These are phyloP conservation scores for Albula glossodonta DNA, from an alignment of 2,113 vertebrate species.

Conservation along the genomic window DNA sequence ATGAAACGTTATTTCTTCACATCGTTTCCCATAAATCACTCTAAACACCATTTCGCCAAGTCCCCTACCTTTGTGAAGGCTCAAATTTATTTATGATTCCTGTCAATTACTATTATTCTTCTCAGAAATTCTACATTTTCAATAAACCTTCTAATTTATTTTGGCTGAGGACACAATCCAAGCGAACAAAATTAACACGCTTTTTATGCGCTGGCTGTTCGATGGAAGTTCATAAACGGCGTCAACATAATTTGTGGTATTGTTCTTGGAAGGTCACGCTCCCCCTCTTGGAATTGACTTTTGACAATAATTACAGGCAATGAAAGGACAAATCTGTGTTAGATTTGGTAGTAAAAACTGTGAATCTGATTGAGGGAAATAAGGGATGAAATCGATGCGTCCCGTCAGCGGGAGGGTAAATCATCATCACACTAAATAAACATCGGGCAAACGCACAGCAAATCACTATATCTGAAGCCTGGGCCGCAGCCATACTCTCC, in stretches of 20 bases:
- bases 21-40: neutral
- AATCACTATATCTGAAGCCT: neutral
- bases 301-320: constrained; percentile 26
- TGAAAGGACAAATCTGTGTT: constrained; percentile 23
- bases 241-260: constrained; percentile 33
- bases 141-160: constrained; percentile 4
- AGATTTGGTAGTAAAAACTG: constrained; percentile 17
- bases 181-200: neutral
- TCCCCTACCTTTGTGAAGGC: neutral
- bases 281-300: constrained; percentile 28
- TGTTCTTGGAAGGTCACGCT: constrained; percentile 40
- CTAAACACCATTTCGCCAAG: neutral
- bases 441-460: neutral
- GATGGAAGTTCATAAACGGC: constrained; percentile 20
- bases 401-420: neutral
- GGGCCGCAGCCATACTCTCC: neutral
- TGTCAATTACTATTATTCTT: neutral
- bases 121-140: neutral
- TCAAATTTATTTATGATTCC: neutral
- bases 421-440: constrained; percentile 15
- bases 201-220: constrained; percentile 4
- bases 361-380: neutral
- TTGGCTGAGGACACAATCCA: neutral
- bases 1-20: neutral
- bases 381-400: neutral